Evolutionary conservation across 2,113 vertebrate species (phyloP).

Genomic region (Brachionichthys hirsutus): DNA sequence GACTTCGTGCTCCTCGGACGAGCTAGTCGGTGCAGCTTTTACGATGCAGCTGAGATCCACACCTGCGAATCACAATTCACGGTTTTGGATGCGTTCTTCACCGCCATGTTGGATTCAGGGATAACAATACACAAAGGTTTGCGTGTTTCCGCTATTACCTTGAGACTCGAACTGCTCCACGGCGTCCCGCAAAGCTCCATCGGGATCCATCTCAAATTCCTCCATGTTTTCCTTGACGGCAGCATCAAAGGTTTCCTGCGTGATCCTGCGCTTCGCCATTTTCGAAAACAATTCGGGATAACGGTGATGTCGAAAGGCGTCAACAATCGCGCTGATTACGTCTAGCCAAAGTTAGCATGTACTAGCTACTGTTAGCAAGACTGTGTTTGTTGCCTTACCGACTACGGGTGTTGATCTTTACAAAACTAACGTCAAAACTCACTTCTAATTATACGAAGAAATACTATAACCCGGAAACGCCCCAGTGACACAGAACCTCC

Average conservation of each 20-base stretch:
- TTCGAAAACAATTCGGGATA: neutral
- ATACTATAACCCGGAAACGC: neutral
- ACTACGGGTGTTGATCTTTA: too few species aligned
- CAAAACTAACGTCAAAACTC: neutral
- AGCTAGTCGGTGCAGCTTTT: constrained; percentile 72
- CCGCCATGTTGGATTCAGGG: too few species aligned
- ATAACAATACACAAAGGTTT: neutral
- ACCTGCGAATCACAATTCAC: constrained; percentile 70
- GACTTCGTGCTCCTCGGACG: constrained; percentile 75
- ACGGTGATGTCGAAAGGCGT: neutral
- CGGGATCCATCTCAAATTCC: constrained; percentile 89
- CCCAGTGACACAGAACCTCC: constrained; percentile 8
- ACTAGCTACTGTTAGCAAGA: constrained; percentile 10
- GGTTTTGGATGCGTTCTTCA: neutral
- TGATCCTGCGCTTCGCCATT: constrained; percentile 86
- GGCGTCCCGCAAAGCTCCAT: constrained; percentile 87
- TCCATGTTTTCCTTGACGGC: constrained; percentile 88
- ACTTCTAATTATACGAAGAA: too few species aligned
- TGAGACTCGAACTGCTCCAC: constrained; percentile 93
- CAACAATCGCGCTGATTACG: neutral
- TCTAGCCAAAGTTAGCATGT: neutral
- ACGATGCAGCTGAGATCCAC: constrained; percentile 91
- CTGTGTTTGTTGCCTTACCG: neutral
- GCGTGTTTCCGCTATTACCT: constrained; percentile 70
- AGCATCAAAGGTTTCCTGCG: constrained; percentile 92